Conservation (phyloP, 2,888 invertebrate species). For the Acanthosepion lycidas region DNA sequence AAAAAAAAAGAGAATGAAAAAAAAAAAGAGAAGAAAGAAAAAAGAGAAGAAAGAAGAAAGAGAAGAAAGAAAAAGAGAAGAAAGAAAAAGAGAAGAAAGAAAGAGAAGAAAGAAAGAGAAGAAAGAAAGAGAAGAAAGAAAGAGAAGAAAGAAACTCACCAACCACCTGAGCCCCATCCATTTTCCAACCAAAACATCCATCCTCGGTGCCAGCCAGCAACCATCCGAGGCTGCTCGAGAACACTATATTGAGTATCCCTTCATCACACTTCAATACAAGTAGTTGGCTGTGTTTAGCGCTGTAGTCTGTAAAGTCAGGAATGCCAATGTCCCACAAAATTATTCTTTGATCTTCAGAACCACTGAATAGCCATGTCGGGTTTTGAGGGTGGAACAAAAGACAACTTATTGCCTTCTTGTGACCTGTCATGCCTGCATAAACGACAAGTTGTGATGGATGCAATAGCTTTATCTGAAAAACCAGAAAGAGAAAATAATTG, state of each 20-base stretch:
- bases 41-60: too few species aligned
- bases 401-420: slow-evolving; percentile 69
- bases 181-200: slow-evolving; percentile 67
- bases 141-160: slow-evolving; percentile 35
- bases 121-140: too few species aligned
- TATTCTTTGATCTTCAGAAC: slow-evolving; percentile 65
- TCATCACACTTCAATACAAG: slow-evolving; percentile 58
- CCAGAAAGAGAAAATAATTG: neutral
- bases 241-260: slow-evolving; percentile 61
- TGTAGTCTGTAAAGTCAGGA: slow-evolving; percentile 61
- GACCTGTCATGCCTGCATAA: slow-evolving; percentile 66
- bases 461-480: slow-evolving; percentile 66
- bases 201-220: slow-evolving; percentile 68
- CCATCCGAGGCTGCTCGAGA: slow-evolving; percentile 54
- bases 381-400: slow-evolving; percentile 72
- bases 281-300: slow-evolving; percentile 60
- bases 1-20: too few species aligned
- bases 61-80: too few species aligned
- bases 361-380: slow-evolving; percentile 72
- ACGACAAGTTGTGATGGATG: slow-evolving; percentile 72
- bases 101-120: too few species aligned
- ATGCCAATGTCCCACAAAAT: slow-evolving; percentile 70
- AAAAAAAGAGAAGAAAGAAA: too few species aligned
- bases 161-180: slow-evolving; percentile 49
- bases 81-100: too few species aligned